Evolutionary conservation across 2,888 invertebrate species (phyloP), one percentile per base, ranked within the genome.

Genomic region (Plagodis dolabraria): DNA sequence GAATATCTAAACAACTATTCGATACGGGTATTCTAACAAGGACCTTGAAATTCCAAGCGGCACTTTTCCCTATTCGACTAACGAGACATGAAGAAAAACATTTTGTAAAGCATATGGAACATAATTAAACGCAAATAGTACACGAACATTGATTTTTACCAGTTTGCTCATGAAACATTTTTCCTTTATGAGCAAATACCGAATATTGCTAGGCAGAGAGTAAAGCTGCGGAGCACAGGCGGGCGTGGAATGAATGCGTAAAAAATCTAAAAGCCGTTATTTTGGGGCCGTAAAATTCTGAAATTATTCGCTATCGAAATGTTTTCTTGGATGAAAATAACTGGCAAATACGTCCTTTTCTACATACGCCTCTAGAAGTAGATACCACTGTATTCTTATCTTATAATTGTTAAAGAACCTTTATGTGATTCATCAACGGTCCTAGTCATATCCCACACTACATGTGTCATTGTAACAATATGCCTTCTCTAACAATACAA

Each of bases 241-340:
- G 49, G 43, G 48, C 9, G 7, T 45, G 42, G 46, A 34, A 53
- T 49, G 36, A 54, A 54, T 34, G 50, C 50, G 50, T 36, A 50
- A 59, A 59, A 59, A 59, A 54, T 54, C 54, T 50, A 53, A 33
- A 46, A 36, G 50, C 54, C 54, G 46, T 54, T 54, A 59, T 47
- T 59, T 54, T 42, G 45, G 36, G 53, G 48, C 49, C 53, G 46
- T 58, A 58, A 53, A 59, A 36, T 49, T 46, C 53, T 45, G 49
- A 35, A 49, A 59, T 59, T 35, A 59, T 59, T 59, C 46, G 42
- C 42, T 35, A 50, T 53, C 40, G 45, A 53, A 53, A 58, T 53
- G 58, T 40, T 53, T 57, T 49, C 53, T 34, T 40, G 38, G 34
- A 40, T 36, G 49, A 50, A 40, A 50, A 46, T 46, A 52, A 36